Conservation (phyloP, 2,888 invertebrate genomes). For the Enchytraeus crypticus region DNA sequence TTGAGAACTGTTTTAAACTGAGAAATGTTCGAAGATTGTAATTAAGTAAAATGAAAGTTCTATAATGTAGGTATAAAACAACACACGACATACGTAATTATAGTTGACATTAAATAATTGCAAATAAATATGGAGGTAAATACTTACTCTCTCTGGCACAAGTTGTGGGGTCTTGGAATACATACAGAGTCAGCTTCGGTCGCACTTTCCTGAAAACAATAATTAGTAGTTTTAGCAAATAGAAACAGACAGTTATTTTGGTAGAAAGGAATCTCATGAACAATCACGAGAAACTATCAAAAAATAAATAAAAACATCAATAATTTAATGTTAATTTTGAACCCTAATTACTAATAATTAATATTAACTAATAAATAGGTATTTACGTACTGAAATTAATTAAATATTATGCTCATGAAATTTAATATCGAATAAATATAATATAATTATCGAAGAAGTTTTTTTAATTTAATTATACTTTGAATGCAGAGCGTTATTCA, state of each 20-base stretch:
- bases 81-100: no score
- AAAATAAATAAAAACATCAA: no score
- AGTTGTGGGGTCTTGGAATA: conserved; percentile 58
- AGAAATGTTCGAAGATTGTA: no score
- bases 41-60: no score
- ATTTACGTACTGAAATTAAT: not conserved
- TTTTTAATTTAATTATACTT: not conserved
- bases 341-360: no score
- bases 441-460: not conserved
- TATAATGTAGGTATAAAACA: no score
- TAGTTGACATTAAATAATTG: no score
- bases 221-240: not conserved
- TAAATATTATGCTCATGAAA: not conserved
- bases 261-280: not conserved
- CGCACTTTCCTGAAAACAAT: conserved; percentile 58
- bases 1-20: no score
- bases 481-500: conserved; percentile 60
- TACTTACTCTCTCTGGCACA: no score
- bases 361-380: not conserved
- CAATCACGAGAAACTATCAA: not conserved
- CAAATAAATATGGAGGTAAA: no score
- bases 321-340: no score
- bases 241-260: not conserved
- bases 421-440: not conserved
- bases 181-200: conserved; percentile 74